Conservation (phyloP, 2,113 vertebrate genomes). For the Cyrtonyx montezumae region DNA sequence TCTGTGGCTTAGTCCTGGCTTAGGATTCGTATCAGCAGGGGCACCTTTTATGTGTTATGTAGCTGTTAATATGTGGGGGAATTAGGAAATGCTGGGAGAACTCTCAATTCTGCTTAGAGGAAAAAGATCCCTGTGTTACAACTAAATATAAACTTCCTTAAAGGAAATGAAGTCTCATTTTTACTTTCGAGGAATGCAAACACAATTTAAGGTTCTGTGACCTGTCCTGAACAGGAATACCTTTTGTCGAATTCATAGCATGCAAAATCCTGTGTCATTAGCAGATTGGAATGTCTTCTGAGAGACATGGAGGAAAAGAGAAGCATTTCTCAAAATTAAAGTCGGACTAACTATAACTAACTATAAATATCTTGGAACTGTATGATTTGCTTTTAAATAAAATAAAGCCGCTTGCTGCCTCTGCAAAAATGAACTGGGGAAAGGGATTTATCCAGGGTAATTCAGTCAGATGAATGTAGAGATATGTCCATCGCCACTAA, state of each 20-base stretch:
- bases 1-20: not conserved
- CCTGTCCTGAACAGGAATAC: not conserved
- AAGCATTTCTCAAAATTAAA: not conserved
- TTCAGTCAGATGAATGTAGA: conserved; percentile 66
- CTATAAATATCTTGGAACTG: conserved; percentile 54
- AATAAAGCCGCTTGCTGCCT: conserved; percentile 52
- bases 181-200: not conserved
- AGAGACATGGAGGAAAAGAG: not conserved
- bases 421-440: conserved; percentile 55
- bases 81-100: conserved; percentile 8
- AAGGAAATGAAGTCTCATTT: not conserved
- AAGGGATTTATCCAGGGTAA: conserved; percentile 63
- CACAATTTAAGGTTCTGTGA: not conserved
- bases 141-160: not conserved
- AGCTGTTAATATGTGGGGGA: not conserved
- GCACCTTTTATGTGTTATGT: not conserved
- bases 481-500: conserved; percentile 57
- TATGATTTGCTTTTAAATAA: conserved; percentile 53
- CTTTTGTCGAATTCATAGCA: not conserved
- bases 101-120: not conserved
- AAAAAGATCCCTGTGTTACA: not conserved
- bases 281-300: not conserved
- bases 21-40: not conserved
- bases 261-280: not conserved
- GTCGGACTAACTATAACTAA: too few relatives aligned